Evolutionary conservation across 2,888 invertebrate genomes (phyloP), one percentile per base, ranked within the genome.

Genomic region (Apoderus coryli): DNA sequence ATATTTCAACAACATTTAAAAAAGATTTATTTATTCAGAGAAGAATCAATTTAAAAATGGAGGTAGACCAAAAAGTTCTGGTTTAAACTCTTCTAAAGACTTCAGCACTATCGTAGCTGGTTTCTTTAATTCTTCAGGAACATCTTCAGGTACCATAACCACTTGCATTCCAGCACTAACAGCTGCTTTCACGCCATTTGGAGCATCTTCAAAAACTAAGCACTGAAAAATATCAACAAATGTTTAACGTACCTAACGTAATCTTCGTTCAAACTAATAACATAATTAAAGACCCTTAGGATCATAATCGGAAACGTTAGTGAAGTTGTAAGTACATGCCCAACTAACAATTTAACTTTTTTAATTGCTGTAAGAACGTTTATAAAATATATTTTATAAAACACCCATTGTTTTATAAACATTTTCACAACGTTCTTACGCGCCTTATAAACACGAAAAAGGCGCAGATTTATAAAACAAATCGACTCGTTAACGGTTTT

Each of bases 191-290:
- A 89, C 81, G 2, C 93, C 92, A 53, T 86, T 88, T 0, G 82
- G 80, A 0, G 92, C 82, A 57, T 93, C 93, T 61, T 93, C 92
- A 52, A 90, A 84, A 3, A 88, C 89, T 36, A 90, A 58, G 48
- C 82, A 81, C 47, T 49, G 32, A 16, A 41, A 42, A 36, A 28
- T 25, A 19, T 28, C 22, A 23, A 22, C n/a, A n/a, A n/a, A n/a
- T n/a, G n/a, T n/a, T 19, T 19, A 19, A 19, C 6, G n/a, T 7
- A 7, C 19, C n/a, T 19, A 7, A 6, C 6, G 19, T 19, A 19
- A 7, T 19, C 19, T 19, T 6, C 19, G 19, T 7, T n/a, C 19
- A 19, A 7, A 19, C 6, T 19, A 7, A 19, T 19, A 7, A 7
- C n/a, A 19, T 7, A 19, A 19, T 7, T 19, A 19, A 19, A 7